Conservation (phyloP, 2,797 vertebrate genomes). For the Mormyrus hasselquistii region DNA sequence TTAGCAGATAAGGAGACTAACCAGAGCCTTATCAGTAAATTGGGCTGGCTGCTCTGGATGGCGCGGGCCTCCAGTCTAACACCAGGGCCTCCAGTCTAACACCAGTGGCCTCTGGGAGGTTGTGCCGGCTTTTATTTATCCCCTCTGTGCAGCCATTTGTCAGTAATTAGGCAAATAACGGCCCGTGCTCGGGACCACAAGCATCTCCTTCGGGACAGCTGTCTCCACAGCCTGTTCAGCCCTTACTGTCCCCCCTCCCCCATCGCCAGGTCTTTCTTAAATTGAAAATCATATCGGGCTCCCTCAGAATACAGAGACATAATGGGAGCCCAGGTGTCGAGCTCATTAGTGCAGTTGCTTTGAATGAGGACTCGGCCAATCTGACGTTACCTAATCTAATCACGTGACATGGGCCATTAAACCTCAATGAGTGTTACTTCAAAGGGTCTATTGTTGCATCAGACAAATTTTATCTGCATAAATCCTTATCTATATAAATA, state of each 20-base stretch:
- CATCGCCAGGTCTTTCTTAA: background rate
- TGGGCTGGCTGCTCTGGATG: constrained; percentile 28
- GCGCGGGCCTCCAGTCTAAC: constrained; percentile 27
- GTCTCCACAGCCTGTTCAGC: constrained; percentile 25
- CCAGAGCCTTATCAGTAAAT: background rate
- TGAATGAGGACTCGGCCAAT: background rate
- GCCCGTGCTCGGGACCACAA: constrained; percentile 28
- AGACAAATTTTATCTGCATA: background rate
- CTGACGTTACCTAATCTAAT: background rate
- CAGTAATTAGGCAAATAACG: constrained; percentile 38
- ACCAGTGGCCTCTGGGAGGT: constrained; percentile 34
- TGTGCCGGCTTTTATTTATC: background rate
- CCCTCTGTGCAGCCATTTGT: constrained; percentile 29
- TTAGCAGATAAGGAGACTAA: background rate
- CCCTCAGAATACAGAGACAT: background rate
- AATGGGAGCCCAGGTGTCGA: background rate
- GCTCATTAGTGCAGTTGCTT: background rate
- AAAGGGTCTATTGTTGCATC: background rate
- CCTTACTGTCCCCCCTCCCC: background rate
- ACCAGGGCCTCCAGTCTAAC: constrained; percentile 32
- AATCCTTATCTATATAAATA: background rate
- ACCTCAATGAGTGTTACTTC: background rate
- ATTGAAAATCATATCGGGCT: constrained; percentile 1
- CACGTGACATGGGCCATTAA: background rate
- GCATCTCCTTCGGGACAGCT: constrained; percentile 25